Evolutionary conservation across 2,797 vertebrate species (phyloP).

Genomic region (Bufotes viridis): DNA sequence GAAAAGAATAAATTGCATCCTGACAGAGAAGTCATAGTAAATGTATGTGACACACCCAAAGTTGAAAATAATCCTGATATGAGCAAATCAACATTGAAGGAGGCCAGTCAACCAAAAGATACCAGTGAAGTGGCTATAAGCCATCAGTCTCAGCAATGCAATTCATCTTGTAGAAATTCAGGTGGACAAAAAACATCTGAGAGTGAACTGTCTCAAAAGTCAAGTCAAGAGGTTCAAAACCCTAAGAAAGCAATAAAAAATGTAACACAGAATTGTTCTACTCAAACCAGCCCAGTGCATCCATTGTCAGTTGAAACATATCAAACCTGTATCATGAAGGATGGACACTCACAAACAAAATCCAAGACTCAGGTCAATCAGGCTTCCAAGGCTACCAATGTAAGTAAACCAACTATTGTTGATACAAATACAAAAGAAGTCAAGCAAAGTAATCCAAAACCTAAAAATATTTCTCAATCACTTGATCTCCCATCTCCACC

Average conservation of each 20-base stretch:
- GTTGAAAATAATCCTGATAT: constrained; percentile 6
- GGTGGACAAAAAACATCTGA: neutral
- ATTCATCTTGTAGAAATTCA: neutral
- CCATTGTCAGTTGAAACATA: neutral
- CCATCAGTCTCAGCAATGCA: neutral
- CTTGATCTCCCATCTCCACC: constrained; percentile 30
- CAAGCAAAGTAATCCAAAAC: constrained; percentile 7
- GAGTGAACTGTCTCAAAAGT: neutral
- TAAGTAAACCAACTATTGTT: constrained; percentile 16
- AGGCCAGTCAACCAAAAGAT: constrained; percentile 3
- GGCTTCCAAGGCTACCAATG: neutral
- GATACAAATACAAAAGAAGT: constrained; percentile 30
- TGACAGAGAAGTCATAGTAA: neutral
- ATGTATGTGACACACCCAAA: neutral
- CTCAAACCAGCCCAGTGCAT: constrained; percentile 55
- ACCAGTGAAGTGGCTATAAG: neutral
- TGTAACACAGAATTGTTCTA: constrained; percentile 50
- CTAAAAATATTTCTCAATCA: constrained; percentile 46
- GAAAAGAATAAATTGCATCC: neutral
- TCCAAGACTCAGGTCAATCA: constrained; percentile 36
- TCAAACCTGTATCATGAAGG: constrained; percentile 27
- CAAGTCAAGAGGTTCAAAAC: constrained; percentile 25
- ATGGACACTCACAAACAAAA: constrained; percentile 41
- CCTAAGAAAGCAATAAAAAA: constrained; percentile 31
- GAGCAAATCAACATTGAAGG: neutral